These are phyloP conservation scores for Periphyllus acericola DNA, from an alignment of 2,888 invertebrate genomes.

Conservation along the genomic window DNA sequence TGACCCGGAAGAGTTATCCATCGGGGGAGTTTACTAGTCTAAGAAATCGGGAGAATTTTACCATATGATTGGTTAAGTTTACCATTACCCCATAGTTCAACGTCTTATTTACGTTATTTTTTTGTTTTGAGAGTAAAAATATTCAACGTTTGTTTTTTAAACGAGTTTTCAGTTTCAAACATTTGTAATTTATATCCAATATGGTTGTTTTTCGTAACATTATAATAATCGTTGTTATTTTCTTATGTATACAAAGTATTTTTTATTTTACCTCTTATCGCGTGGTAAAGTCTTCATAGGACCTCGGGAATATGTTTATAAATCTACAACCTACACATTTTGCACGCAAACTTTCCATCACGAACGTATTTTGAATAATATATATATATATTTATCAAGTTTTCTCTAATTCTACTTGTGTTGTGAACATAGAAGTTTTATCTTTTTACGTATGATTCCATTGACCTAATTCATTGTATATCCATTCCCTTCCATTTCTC, in stretches of 20 bases:
- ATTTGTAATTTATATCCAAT: slow-evolving; percentile 37
- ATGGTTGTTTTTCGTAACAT: slow-evolving; percentile 54
- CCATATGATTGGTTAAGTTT: too few species aligned
- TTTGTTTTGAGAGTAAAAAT: too few species aligned
- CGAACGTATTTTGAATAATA: slow-evolving; percentile 60
- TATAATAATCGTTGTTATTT: slow-evolving; percentile 49
- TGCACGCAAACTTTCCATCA: slow-evolving; percentile 58
- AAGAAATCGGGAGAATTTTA: too few species aligned
- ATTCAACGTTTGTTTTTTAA: neutral
- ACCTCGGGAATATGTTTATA: slow-evolving; percentile 11
- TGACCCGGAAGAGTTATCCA: too few species aligned
- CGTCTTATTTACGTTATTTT: neutral
- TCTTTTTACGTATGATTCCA: slow-evolving; percentile 15
- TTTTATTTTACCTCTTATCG: slow-evolving; percentile 46
- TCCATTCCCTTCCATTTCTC: neutral
- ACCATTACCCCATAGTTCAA: neutral
- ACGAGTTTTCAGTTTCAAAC: slow-evolving; percentile 37
- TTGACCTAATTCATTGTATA: slow-evolving; percentile 48
- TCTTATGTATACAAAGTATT: slow-evolving; percentile 24
- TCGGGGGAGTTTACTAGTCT: too few species aligned
- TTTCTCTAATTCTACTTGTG: slow-evolving; percentile 53
- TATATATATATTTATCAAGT: slow-evolving; percentile 45
- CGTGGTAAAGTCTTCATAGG: slow-evolving; percentile 44
- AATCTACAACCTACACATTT: slow-evolving; percentile 2
- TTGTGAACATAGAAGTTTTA: slow-evolving; percentile 42